Conservation (phyloP, 2,888 invertebrate genomes). For the Odontothrips loti region DNA sequence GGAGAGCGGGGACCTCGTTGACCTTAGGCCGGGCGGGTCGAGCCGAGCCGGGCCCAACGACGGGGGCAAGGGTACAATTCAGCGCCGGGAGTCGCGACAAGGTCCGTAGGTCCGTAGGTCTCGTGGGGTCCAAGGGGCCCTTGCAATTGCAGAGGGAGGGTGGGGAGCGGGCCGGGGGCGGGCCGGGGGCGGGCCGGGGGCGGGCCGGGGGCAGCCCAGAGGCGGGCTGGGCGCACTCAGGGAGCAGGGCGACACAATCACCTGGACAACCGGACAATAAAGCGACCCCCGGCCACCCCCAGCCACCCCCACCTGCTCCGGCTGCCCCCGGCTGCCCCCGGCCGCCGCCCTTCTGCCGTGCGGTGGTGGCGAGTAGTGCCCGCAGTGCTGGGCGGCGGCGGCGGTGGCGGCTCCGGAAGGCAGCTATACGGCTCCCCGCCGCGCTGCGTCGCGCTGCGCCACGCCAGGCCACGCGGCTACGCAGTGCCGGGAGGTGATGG, state of each 20-base stretch:
- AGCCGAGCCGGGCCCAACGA: no score
- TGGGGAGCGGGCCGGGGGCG: neutral
- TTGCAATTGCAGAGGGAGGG: neutral
- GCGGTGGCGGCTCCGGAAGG: no score
- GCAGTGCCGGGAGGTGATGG: no score
- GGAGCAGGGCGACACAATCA: neutral
- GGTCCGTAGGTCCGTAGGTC: neutral
- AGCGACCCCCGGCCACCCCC: neutral
- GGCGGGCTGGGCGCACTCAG: neutral
- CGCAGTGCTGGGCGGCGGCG: no score
- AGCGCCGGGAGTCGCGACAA: neutral
- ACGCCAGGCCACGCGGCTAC: no score
- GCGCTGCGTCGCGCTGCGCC: no score
- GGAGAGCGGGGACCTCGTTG: neutral
- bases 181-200: neutral
- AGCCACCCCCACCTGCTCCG: no score
- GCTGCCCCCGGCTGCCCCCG: neutral
- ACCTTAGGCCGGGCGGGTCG: no score
- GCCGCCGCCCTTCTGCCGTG: no score
- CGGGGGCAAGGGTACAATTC: neutral
- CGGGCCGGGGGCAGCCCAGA: neutral
- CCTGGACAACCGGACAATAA: neutral
- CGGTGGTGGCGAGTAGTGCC: no score
- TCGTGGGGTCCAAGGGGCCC: neutral
- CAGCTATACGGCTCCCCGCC: no score